Percentiles rank a stretch among this genome's conserved stretches.
Conservation (phyloP, 92 coral and sea anemone genomes). For the Siderastrea radians region DNA sequence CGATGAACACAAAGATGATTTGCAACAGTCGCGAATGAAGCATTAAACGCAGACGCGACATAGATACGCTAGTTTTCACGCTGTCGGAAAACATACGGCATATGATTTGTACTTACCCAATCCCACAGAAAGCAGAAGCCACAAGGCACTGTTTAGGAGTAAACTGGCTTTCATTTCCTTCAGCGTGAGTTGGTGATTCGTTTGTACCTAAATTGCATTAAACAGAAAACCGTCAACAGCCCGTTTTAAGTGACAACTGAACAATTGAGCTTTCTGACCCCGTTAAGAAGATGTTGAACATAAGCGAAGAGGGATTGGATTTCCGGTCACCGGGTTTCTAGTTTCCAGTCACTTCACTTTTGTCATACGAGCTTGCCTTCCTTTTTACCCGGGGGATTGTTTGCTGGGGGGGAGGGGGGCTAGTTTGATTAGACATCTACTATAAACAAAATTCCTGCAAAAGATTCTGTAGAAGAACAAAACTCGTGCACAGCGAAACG, state of each 20-base stretch:
- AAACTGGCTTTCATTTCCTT: constrained; percentile 27
- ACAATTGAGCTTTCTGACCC: constrained; percentile 30
- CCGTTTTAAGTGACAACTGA: constrained; percentile 41
- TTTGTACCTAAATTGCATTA: constrained; percentile 52
- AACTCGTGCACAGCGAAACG: too few relatives aligned
- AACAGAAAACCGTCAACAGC: constrained; percentile 44
- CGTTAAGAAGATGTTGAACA: constrained; percentile 34
- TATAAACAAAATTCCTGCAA: too few relatives aligned
- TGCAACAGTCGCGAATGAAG: neutral
- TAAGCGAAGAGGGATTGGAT: constrained; percentile 28
- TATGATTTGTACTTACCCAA: constrained; percentile 11
- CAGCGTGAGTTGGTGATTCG: constrained; percentile 12
- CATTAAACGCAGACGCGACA: neutral
- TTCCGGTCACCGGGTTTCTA: constrained; percentile 13
- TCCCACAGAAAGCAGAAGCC: constrained; percentile 7
- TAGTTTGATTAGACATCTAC: too few relatives aligned
- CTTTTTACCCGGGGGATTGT: too few relatives aligned
- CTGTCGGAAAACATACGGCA: neutral
- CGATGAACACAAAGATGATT: neutral
- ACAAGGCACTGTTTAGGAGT: neutral
- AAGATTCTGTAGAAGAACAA: too few relatives aligned
- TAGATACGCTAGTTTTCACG: neutral
- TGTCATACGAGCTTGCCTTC: too few relatives aligned
- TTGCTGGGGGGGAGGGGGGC: too few relatives aligned
- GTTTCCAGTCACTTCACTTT: too few relatives aligned